phyloP scores from a whole-genome alignment of 2,888 invertebrate genomes.

The Euzetes globulus region DNA sequence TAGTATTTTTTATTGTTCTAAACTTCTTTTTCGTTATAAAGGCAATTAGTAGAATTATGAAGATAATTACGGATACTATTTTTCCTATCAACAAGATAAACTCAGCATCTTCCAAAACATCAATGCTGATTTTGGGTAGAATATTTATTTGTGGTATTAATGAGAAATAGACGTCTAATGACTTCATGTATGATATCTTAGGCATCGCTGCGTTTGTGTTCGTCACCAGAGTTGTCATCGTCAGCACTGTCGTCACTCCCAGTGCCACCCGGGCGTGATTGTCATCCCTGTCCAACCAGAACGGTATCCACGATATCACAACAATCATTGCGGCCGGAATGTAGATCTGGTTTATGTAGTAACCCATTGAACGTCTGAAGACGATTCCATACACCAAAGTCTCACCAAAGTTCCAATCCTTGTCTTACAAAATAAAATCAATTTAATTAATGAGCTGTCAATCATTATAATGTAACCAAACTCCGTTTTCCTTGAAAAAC shows the following conservation, averaged over 20 bases:
- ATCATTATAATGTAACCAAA: too few relatives aligned
- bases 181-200: slow-evolving; percentile 46
- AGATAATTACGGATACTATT: not conserved
- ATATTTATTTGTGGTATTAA: not conserved
- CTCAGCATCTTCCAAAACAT: not conserved
- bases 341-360: too few relatives aligned
- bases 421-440: too few relatives aligned
- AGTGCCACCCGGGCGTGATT: slow-evolving; percentile 43
- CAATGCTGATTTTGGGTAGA: not conserved
- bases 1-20: not conserved
- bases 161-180: slow-evolving; percentile 48
- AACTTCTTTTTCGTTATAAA: not conserved
- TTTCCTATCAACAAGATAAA: not conserved
- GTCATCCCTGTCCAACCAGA: slow-evolving; percentile 36
- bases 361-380: too few relatives aligned
- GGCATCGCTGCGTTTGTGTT: slow-evolving; percentile 40
- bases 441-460: too few relatives aligned
- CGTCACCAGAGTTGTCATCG: slow-evolving; percentile 54
- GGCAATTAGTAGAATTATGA: not conserved
- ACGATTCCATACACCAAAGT: too few relatives aligned
- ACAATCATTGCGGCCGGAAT: too few relatives aligned
- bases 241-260: slow-evolving; percentile 44
- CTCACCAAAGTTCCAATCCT: too few relatives aligned
- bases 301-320: too few relatives aligned
- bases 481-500: too few relatives aligned